These are phyloP conservation scores for Hippolais icterina DNA, from an alignment of 2,113 vertebrate genomes.

Conservation along the genomic window DNA sequence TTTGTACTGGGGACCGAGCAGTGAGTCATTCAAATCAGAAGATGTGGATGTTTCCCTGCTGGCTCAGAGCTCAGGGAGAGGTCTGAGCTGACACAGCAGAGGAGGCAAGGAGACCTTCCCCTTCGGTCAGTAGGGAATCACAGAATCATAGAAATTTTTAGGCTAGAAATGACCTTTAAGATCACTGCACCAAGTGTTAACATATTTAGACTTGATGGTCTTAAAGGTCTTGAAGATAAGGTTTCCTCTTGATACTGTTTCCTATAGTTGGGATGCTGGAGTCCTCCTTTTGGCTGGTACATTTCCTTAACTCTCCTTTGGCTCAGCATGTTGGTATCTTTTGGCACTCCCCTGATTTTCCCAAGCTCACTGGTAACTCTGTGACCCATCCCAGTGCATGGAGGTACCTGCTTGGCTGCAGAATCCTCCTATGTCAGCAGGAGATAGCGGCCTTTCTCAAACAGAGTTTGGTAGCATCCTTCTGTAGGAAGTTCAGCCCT, in stretches of 20 bases:
- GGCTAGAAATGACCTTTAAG: not conserved
- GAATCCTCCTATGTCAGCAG: not conserved
- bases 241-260: not conserved
- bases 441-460: not conserved
- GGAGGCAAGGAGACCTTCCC: not conserved
- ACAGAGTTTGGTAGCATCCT: not conserved
- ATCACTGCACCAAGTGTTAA: not conserved
- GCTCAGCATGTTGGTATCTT: fast-evolving
- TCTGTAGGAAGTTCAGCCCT: not conserved
- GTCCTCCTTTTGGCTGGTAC: not conserved
- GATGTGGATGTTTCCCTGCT: not conserved
- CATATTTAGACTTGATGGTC: not conserved
- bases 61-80: not conserved
- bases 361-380: not conserved
- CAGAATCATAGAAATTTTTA: not conserved
- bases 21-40: not conserved
- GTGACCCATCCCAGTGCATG: not conserved
- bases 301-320: not conserved
- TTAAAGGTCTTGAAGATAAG: not conserved
- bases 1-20: not conserved
- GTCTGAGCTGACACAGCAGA: not conserved
- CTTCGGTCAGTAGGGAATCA: not conserved
- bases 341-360: not conserved
- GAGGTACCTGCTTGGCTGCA: not conserved
- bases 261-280: fast-evolving